Evolutionary conservation across 2,888 invertebrate species (phyloP).

Genomic region (Brenthis hecate): DNA sequence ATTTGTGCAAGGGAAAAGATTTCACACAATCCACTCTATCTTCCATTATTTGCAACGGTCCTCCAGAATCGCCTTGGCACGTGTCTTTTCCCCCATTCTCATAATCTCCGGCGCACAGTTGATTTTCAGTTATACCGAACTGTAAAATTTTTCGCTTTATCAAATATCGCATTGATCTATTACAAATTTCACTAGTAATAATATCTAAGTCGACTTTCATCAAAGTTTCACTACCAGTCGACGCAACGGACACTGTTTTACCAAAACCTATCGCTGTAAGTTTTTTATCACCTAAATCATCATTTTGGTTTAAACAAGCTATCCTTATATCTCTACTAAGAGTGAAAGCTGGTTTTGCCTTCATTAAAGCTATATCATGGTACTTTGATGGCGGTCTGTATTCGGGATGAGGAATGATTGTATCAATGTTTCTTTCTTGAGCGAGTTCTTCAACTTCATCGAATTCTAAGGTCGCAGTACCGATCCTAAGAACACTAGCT

Average conservation of each 20-base stretch:
- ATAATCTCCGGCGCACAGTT: slow-evolving; percentile 76
- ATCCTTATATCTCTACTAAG: slow-evolving; percentile 82
- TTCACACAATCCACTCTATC: slow-evolving; percentile 63
- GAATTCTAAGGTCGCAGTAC: slow-evolving; percentile 78
- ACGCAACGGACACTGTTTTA: slow-evolving; percentile 70
- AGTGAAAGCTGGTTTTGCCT: slow-evolving; percentile 71
- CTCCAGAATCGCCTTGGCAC: slow-evolving; percentile 78
- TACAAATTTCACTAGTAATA: slow-evolving; percentile 59
- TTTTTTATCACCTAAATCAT: slow-evolving; percentile 50
- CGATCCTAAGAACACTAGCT: slow-evolving; percentile 77
- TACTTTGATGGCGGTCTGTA: slow-evolving; percentile 81
- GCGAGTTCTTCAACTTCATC: slow-evolving; percentile 75
- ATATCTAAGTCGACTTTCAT: slow-evolving; percentile 76
- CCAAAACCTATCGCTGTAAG: slow-evolving; percentile 86
- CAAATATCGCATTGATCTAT: slow-evolving; percentile 65
- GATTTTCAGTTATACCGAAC: slow-evolving; percentile 61
- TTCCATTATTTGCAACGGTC: slow-evolving; percentile 70
- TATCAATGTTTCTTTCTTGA: slow-evolving; percentile 73
- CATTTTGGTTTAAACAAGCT: slow-evolving; percentile 79
- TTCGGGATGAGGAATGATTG: slow-evolving; percentile 78
- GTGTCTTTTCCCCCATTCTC: slow-evolving; percentile 72
- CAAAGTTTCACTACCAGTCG: slow-evolving; percentile 66
- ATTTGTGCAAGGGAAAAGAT: slow-evolving; percentile 68
- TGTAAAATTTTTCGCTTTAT: slow-evolving; percentile 62
- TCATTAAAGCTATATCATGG: slow-evolving; percentile 86